Base-by-base conservation (phyloP, 2,113 vertebrate species). In the Hucho hucho region DNA sequence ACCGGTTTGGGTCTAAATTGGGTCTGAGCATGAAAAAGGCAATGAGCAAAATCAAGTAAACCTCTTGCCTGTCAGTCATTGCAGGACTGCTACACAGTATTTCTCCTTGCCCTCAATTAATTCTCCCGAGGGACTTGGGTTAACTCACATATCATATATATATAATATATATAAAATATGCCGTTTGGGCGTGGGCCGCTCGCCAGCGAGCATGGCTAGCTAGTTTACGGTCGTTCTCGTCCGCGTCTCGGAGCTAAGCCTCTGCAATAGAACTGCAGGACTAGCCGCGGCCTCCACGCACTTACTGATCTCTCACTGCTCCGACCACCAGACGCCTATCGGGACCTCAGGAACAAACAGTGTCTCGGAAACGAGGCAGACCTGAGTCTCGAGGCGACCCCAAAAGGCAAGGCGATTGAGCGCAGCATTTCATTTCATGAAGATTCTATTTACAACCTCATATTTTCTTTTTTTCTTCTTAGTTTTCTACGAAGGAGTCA, bases 81-180 rank as follows among this genome's bases (percentile, higher is more conserved):
- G 83, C 81, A 66, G 70, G 66, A 79, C 75, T 76, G 22, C 13
- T n/a, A 46, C 18, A 16, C 25, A 28, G 22, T 32, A 16, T 20
- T 69, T 20, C n/a, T 69, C 43, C 4, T 79, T 81, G 84, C 82
- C 79, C 79, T 81, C 74, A 46, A 66, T 81, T 79, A 86, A 77
- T 83, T 85, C 84, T 84, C 86, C 73, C 11, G 85, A 92, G 90
- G 92, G 90, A 91, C 92, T 32, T 89, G 89, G 92, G 92, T 90
- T 93, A 93, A 93, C 92, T 93, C 92, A 93, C 91, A 93, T 93
- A 93, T 92, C 92, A 93, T 93, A 93, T 93, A 93, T 93, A 93
- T 93, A 93, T 90, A 93, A 93, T 93, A 93, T 93, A 93, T 92
- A 93, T 93, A 93, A 93, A 93, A 93, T 93, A 93, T 93, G 92